phyloP scores from a whole-genome alignment of 2,888 invertebrate species.

The Sphecodes monilicornis region DNA sequence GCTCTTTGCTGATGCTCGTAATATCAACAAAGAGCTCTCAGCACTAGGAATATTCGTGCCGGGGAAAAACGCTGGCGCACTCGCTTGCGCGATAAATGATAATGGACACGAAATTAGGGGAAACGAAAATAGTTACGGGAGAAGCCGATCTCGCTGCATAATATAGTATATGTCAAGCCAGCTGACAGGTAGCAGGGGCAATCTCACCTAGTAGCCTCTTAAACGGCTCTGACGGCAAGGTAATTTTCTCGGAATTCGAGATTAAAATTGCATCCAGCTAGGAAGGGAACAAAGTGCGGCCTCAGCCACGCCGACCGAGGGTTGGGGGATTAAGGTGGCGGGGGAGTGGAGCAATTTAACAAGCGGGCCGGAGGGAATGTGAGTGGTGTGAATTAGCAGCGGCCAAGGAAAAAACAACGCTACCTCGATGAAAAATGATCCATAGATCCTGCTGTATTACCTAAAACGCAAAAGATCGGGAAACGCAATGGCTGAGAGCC shows the following conservation, averaged over 20 bases:
- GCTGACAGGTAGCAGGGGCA: conserved; percentile 81
- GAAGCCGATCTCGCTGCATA: conserved; percentile 77
- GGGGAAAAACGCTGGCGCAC: not conserved
- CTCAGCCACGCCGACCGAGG: conserved; percentile 14
- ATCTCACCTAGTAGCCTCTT: conserved; percentile 82
- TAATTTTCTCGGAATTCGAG: conserved; percentile 84
- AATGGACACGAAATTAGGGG: conserved; percentile 60
- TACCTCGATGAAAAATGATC: conserved; percentile 58
- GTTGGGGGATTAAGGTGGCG: conserved; percentile 18
- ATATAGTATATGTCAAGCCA: conserved; percentile 78
- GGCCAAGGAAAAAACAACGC: conserved; percentile 65
- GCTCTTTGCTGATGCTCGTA: conserved; percentile 16
- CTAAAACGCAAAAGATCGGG: conserved; percentile 38
- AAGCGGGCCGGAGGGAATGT: conserved; percentile 58
- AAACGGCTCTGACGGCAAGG: conserved; percentile 82
- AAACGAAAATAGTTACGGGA: conserved; percentile 75
- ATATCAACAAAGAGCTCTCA: conserved; percentile 28
- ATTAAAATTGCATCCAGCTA: conserved; percentile 83
- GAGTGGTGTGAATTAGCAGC: conserved; percentile 74
- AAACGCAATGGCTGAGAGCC: too few relatives aligned
- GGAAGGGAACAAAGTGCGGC: conserved; percentile 61
- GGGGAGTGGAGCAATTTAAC: conserved; percentile 66
- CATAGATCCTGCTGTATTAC: conserved; percentile 51
- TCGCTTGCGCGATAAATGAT: conserved; percentile 45
- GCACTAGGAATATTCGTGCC: conserved; percentile 6